Evolutionary conservation across 2,797 vertebrate species (phyloP), one percentile per base, ranked within the genome.

Genomic region (Hoplostethus mediterraneus): DNA sequence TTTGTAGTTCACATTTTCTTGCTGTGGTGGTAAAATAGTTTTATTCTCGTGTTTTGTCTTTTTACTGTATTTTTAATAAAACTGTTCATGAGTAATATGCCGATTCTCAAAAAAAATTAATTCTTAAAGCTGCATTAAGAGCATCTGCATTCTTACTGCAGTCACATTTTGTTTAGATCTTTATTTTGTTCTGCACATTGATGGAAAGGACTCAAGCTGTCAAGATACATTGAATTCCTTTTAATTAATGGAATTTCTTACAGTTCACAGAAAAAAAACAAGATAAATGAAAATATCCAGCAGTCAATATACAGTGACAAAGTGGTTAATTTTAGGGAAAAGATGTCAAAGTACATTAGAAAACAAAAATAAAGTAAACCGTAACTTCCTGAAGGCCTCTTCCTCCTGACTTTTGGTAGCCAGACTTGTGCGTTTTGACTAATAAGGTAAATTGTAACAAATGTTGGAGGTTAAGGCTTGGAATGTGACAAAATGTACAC

Each of bases 391-490:
- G 21, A 56, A 60, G 42, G 21, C 13, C 7, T 28, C 17, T 38
- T 67, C 49, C 0, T 59, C 5, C 40, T 36, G 12, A 57, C 9
- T 57, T 86, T 87, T 89, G 85, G 83, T 87, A 72, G 45, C n/a
- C 4, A 76, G 33, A 40, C 6, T 63, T 80, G 79, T 87, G 73
- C 2, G 6, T 14, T 59, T 77, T 67, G 63, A 44, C 52, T 73
- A 14, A 60, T 58, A 65, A 1, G 2, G 16, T 3, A 45, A 17
- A 59, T 16, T 67, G 3, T 14, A 68, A 14, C 16, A 48, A 63
- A 17, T 51, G 4, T 31, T 53, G 6, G 30, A 62, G 14, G 2
- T 52, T 49, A 52, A 74, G 16, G 4, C 14, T 48, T 57, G 11
- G 6, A 77, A 68, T 1, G 47, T 48, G 16, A 61, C 5, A 33